Conservation (phyloP, 2,113 vertebrate species). For the Ceyx margarethae region DNA sequence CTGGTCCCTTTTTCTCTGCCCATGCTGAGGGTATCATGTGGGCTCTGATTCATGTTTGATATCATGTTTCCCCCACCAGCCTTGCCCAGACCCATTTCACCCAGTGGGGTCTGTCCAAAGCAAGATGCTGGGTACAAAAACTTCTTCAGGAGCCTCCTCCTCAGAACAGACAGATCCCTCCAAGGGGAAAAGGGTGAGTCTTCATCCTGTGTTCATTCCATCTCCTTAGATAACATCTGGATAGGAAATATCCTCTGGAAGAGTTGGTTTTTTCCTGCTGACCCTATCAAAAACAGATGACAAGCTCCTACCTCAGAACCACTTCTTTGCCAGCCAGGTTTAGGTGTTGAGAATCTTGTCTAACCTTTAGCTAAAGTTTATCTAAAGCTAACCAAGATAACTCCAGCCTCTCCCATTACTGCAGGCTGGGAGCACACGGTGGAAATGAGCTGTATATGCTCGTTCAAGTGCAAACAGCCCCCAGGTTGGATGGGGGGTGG, state of each 20-base stretch:
- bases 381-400: not conserved
- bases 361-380: not conserved
- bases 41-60: not conserved
- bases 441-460: accelerated
- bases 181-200: not conserved
- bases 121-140: not conserved
- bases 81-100: not conserved
- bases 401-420: not conserved
- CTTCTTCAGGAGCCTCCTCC: not conserved
- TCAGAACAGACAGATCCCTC: not conserved
- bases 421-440: not conserved
- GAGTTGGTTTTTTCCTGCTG: not conserved
- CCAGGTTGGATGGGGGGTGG: not conserved
- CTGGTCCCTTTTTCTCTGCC: not conserved
- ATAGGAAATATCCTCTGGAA: constrained; percentile 3
- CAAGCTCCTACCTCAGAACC: not conserved
- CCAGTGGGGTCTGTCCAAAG: not conserved
- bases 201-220: not conserved
- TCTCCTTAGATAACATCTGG: not conserved
- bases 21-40: accelerated
- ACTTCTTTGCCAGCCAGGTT: not conserved
- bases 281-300: not conserved
- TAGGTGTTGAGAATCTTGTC: not conserved
- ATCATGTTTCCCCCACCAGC: not conserved
- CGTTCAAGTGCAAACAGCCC: not conserved